A percentile compares a stretch with the other conserved stretches of the same genome.
Evolutionary conservation across 2,113 vertebrate genomes (phyloP).

Genomic region (Bungarus multicinctus): DNA sequence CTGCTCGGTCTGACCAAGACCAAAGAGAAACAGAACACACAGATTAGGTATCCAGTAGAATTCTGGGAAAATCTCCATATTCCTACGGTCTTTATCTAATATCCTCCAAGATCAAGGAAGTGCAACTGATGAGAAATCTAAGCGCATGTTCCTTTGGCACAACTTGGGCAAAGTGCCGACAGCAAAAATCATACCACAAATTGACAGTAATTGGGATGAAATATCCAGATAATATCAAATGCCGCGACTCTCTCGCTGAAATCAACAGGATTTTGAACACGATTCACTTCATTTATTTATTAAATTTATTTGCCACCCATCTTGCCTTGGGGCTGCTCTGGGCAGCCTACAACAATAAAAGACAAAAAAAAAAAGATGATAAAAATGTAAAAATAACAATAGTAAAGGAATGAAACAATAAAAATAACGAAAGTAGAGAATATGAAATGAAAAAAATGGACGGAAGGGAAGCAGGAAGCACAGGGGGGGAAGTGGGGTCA

Average conservation of each 20-base stretch:
- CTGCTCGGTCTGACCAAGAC: constrained; percentile 65
- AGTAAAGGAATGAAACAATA: background rate
- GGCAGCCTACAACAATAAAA: background rate
- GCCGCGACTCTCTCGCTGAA: background rate
- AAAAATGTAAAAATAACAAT: too few relatives aligned
- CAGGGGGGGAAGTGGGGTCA: background rate
- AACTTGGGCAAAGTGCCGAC: background rate
- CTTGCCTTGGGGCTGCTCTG: background rate
- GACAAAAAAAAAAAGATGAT: background rate
- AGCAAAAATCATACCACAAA: background rate
- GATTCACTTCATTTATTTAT: background rate
- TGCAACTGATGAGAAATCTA: background rate
- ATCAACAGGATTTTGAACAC: background rate
- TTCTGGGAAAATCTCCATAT: background rate
- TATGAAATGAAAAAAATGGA: background rate
- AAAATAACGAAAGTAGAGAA: background rate
- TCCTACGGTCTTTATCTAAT: background rate
- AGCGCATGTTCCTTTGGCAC: background rate
- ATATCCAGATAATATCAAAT: background rate
- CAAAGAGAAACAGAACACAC: background rate
- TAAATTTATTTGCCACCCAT: background rate
- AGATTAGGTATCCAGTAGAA: background rate
- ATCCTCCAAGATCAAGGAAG: background rate
- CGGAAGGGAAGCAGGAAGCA: background rate
- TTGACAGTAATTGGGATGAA: background rate